Evolutionary conservation across 2,888 invertebrate species (phyloP), one percentile per base, ranked within the genome.

Genomic region (Meta bourneti): DNA sequence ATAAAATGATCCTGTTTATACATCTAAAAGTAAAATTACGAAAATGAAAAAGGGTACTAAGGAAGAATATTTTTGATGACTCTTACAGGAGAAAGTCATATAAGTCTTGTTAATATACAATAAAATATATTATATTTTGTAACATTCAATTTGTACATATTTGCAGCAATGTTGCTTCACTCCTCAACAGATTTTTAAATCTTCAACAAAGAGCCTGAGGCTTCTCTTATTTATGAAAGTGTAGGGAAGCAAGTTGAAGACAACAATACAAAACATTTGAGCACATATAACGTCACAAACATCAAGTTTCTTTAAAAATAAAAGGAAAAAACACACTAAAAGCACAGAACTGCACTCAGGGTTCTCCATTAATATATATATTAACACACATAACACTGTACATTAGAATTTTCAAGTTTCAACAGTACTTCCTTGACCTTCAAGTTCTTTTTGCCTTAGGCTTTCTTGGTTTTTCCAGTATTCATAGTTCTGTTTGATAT

Each of bases 401-500:
- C 75, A 71, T 16, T 70, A 61, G 9, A 74, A 49, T 34, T 20
- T 83, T 91, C 87, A 87, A 80, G 83, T 80, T 16, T 61, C 52
- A 19, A 13, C 48, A 48, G 70, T 82, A 13, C 34, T 52, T 70
- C 69, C 86, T 75, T 77, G 81, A 75, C 19, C 52, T 16, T 89
- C 79, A 49, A 52, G 8, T 69, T 85, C 77, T 72, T 89, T 74
- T 19, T 85, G 88, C 69, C 75, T 81, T 51, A 72, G 86, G 49
- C 94, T 94, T 92, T 95, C 95, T 92, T 95, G 94, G 20, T 98
- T 97, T 94, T 97, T 97, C 98, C 99, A 99, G 95, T 97, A 97
- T 89, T 97, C 96, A 95, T 98, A 98, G 95, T 99, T 99, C 94
- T 96, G 96, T 94, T 97, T 96, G 95, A 98, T 97, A 95, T 97